Conservation (phyloP, 2,797 vertebrate species). For the Eurystomus glaucurus region DNA sequence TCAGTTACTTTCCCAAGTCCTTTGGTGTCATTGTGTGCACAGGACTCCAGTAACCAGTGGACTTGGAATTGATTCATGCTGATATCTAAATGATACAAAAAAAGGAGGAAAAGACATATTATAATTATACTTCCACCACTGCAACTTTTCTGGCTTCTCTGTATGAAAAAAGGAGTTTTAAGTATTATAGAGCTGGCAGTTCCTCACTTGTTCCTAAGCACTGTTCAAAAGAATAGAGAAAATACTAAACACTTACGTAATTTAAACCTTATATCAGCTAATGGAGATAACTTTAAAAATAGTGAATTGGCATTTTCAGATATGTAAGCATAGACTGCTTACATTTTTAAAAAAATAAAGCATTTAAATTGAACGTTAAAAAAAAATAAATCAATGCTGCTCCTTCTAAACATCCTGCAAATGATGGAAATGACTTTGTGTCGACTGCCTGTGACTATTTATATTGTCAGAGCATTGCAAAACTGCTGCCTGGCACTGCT, state of each 20-base stretch:
- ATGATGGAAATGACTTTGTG: neutral
- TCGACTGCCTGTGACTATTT: neutral
- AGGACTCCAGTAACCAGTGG: constrained; percentile 92
- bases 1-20: constrained; percentile 83
- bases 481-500: neutral
- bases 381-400: neutral
- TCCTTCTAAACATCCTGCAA: neutral
- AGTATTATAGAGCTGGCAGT: neutral
- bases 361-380: neutral
- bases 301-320: neutral
- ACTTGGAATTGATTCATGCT: constrained; percentile 88
- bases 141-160: neutral
- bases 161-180: neutral
- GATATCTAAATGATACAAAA: constrained; percentile 80
- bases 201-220: neutral
- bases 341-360: neutral
- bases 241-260: neutral
- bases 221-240: neutral
- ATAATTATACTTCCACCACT: neutral
- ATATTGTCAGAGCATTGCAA: neutral
- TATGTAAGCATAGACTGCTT: neutral
- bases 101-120: neutral
- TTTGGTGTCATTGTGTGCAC: constrained; percentile 89
- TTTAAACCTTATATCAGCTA: neutral
- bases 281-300: neutral